Evolutionary conservation across 2,888 invertebrate genomes (phyloP), one percentile per base, ranked within the genome.

Genomic region (Bhutanitis thaidina): DNA sequence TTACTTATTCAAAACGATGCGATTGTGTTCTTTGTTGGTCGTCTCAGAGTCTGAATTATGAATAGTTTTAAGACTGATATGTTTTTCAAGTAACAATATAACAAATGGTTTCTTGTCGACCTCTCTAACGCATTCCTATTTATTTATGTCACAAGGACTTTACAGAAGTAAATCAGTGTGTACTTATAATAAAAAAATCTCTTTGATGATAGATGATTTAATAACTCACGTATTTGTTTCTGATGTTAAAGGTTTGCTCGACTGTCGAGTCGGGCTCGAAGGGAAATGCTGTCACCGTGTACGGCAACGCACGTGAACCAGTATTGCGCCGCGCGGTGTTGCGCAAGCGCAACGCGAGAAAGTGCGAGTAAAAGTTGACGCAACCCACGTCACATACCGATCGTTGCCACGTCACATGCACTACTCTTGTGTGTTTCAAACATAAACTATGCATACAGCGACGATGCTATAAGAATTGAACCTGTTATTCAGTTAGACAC

Each of bases 301-400:
- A 29, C 45, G 64, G 58, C 61, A 70, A 71, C 73, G 58, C 61
- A 70, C 71, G 73, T 76, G 77, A 79, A 82, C 83, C 77, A 80
- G 86, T 83, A 81, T 79, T 76, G 80, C 73, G 62, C 58, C 44
- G 66, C 56, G 61, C 67, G 64, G 43, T 54, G 60, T 89, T 89
- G 89, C 88, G 89, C 85, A 89, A 89, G 86, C 73, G 77, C 77
- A 74, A 59, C 67, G 56, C 80, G 84, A 82, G 89, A 89, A 89
- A 88, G 88, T 88, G 88, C 82, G 80, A 88, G 89, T 88, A 88
- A 89, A 88, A 89, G 89, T 88, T 87, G 88, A 89, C 85, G 88
- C 88, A 88, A 88, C 78, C 62, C 68, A 76, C 85, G 87, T 85
- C 88, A 85, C 77, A 71, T 69, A 64, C 60, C 66, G 62, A 62